Base-by-base conservation (phyloP, 2,797 vertebrate genomes). In the Acrossocheilus wenchowensis region DNA sequence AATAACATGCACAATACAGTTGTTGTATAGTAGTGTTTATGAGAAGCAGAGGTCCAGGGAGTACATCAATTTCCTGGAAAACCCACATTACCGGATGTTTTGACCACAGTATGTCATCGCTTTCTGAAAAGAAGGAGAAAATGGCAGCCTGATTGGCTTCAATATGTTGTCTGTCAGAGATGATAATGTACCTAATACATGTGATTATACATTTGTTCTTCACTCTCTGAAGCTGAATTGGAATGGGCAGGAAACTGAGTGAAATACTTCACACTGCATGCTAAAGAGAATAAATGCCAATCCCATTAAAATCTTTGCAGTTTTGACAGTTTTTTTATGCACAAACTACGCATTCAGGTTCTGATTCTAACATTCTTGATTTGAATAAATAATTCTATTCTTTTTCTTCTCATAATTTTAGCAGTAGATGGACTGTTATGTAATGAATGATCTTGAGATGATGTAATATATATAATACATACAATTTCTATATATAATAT, bases 201-300 rank as follows among this genome's bases (percentile, higher is more conserved):
- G 0, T 30, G 7, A 74, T 14, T 17, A 30, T 74, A 5, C 5
- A 19, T 50, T 30, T 2, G 15, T 48, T 74, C 17, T 50, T 74
- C 15, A 19, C 14, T 48, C 69, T 3, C 9, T 73, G 71, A 17
- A 73, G 48, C 41, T 12, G 2, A 23, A 71, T 23, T 19, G 0
- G 19, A 71, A 71, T 41, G 68, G 39, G 21, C 36, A 71, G 36
- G 36, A 36, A 21, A 69, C 11, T 45, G 11, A 72, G 69, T 73
- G 7, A 50, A 50, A 10, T 75, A 11, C 45, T 19, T 52, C 1
- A 52, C 26, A 30, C 14, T 30, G 12, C n/a, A 19, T 19, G 77
- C 57, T 45, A 45, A 64, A 45, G 15, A 80, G 10, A 80, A 48
- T 48, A 66, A 81, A 81, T 30, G 10, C 6, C 60, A 81, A 80